A percentile compares a stretch with the other conserved stretches of the same genome.
Evolutionary conservation across 2,888 invertebrate genomes (phyloP).

Genomic region (Callimorpha dominula): DNA sequence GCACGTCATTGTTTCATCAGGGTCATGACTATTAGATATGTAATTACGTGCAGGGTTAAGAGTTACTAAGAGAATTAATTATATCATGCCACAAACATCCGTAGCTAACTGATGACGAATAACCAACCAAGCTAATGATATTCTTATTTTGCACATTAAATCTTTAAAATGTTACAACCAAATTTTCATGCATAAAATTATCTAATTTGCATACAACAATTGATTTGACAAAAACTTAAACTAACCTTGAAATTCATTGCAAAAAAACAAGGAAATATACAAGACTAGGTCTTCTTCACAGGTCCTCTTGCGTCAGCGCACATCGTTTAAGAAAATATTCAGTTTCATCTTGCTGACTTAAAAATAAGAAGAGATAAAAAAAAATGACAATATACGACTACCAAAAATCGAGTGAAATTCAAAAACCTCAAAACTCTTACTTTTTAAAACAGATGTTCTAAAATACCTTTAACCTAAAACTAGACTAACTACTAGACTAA

Average conservation of each 20-base stretch:
- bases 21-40: constrained; percentile 12
- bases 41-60: constrained; percentile 14
- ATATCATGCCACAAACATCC: constrained; percentile 5
- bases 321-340: too few species aligned
- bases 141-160: constrained; percentile 3
- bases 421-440: too few species aligned
- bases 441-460: too few species aligned
- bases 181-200: constrained; percentile 35
- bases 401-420: too few species aligned
- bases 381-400: too few species aligned
- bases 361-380: too few species aligned
- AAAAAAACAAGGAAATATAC: constrained; percentile 12
- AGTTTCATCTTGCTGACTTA: too few species aligned
- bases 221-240: constrained; percentile 40
- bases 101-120: not conserved
- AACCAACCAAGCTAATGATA: constrained; percentile 3
- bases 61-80: constrained; percentile 10
- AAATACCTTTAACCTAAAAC: too few species aligned
- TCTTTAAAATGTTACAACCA: constrained; percentile 1
- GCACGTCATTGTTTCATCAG: constrained; percentile 12
- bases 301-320: not conserved
- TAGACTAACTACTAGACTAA: too few species aligned
- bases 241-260: too few species aligned
- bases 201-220: constrained; percentile 42
- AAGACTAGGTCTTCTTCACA: not conserved